A percentile compares a stretch with the other conserved stretches of the same genome.
Conservation (phyloP, 2,797 vertebrate species). For the Tadarida brasiliensis region DNA sequence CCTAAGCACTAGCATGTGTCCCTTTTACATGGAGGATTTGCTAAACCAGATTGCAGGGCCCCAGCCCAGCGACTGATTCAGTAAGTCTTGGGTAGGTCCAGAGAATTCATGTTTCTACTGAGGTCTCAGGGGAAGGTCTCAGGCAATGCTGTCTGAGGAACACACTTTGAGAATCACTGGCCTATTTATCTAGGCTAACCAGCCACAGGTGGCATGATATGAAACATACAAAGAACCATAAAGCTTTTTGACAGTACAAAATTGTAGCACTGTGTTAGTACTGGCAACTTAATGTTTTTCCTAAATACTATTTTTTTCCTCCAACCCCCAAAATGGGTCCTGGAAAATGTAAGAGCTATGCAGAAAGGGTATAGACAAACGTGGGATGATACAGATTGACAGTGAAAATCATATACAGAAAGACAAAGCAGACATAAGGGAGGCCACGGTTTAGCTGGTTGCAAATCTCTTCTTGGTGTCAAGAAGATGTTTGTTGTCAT, state of each 20-base stretch:
- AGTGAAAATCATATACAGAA: background rate
- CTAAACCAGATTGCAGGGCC: background rate
- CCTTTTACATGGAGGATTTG: background rate
- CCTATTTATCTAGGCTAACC: background rate
- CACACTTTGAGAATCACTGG: background rate
- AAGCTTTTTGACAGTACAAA: background rate
- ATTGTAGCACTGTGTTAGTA: background rate
- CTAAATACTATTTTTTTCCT: background rate
- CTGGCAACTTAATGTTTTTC: background rate
- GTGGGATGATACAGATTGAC: background rate
- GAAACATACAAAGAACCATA: background rate
- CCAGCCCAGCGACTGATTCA: background rate
- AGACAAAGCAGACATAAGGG: background rate
- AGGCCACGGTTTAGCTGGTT: background rate
- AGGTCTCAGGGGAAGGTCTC: background rate
- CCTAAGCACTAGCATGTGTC: background rate
- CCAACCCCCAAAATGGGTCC: background rate
- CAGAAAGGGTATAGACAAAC: background rate
- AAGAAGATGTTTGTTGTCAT: background rate
- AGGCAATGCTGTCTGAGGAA: background rate
- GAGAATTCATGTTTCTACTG: background rate
- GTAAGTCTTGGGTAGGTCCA: background rate
- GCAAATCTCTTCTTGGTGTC: background rate
- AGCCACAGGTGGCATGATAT: background rate
- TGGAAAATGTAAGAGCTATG: constrained; percentile 7